These are phyloP conservation scores for Papilio polyxenes DNA, from an alignment of 1,140 invertebrate genomes.

Conservation along the genomic window DNA sequence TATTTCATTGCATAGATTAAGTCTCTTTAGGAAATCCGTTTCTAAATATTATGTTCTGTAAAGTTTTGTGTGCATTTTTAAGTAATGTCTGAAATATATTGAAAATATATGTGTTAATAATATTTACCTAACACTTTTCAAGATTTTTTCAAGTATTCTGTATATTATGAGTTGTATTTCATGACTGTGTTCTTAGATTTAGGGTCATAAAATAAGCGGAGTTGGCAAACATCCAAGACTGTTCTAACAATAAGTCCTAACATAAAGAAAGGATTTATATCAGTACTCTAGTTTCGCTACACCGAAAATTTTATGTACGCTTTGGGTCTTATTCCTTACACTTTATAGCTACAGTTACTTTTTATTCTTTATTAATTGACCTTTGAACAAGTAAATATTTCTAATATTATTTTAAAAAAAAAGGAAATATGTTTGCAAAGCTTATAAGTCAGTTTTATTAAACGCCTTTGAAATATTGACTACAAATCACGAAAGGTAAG, in stretches of 20 bases:
- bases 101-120: background rate
- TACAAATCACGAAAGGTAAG: background rate
- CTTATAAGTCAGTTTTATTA: background rate
- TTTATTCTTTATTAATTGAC: conserved; percentile 7
- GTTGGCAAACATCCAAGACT: conserved; percentile 31
- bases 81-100: background rate
- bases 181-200: conserved; percentile 19
- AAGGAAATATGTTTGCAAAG: too few species aligned
- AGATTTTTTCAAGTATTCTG: background rate
- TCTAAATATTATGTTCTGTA: background rate
- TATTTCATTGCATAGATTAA: background rate
- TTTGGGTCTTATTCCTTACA: conserved; percentile 8
- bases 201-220: conserved; percentile 22
- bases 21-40: background rate
- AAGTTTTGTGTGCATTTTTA: background rate
- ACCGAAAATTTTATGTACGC: conserved; percentile 5
- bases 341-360: background rate
- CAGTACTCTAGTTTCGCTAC: conserved; percentile 16
- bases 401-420: background rate
- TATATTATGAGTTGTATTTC: conserved; percentile 18
- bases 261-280: conserved; percentile 37
- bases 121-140: background rate
- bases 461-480: background rate
- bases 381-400: background rate
- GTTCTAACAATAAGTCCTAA: conserved; percentile 36